These are phyloP conservation scores for Campoplex nolae DNA, from an alignment of 2,888 invertebrate species.

Conservation along the genomic window DNA sequence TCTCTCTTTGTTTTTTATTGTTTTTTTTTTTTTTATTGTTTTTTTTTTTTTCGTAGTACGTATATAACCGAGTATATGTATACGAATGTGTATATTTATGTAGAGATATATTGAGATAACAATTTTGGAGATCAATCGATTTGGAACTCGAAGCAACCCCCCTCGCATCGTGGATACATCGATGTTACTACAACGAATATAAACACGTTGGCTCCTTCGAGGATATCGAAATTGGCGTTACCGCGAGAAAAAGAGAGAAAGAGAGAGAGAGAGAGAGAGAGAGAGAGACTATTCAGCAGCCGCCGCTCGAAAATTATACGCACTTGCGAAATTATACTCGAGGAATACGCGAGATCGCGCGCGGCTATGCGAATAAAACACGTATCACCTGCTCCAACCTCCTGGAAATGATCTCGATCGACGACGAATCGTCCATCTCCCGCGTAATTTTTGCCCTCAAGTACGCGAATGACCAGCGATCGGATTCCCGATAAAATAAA, in stretches of 20 bases:
- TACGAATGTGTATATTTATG: not conserved
- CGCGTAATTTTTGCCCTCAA: conserved; percentile 36
- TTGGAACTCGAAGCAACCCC: conserved; percentile 41
- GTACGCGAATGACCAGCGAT: conserved; percentile 32
- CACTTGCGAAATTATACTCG: conserved; percentile 60
- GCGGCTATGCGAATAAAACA: conserved; percentile 22
- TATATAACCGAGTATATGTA: not conserved
- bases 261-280: conserved; percentile 26
- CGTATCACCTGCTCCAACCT: conserved; percentile 53
- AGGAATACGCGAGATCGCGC: conserved; percentile 25
- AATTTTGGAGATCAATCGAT: conserved; percentile 62
- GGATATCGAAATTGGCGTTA: conserved; percentile 34
- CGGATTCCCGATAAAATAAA: conserved; percentile 22
- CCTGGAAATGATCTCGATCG: conserved; percentile 47
- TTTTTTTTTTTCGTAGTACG: not conserved
- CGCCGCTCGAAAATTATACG: conserved; percentile 54
- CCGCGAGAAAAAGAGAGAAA: conserved; percentile 30
- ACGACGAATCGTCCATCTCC: conserved; percentile 40
- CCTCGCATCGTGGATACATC: conserved; percentile 41
- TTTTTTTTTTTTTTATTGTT: not conserved
- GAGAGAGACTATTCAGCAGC: conserved; percentile 19
- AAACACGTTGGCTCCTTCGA: not conserved
- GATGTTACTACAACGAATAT: conserved; percentile 10
- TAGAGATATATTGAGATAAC: conserved; percentile 35
- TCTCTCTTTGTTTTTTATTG: not conserved